Evolutionary conservation across 2,113 vertebrate genomes (phyloP).

Genomic region (Hydropotes inermis): DNA sequence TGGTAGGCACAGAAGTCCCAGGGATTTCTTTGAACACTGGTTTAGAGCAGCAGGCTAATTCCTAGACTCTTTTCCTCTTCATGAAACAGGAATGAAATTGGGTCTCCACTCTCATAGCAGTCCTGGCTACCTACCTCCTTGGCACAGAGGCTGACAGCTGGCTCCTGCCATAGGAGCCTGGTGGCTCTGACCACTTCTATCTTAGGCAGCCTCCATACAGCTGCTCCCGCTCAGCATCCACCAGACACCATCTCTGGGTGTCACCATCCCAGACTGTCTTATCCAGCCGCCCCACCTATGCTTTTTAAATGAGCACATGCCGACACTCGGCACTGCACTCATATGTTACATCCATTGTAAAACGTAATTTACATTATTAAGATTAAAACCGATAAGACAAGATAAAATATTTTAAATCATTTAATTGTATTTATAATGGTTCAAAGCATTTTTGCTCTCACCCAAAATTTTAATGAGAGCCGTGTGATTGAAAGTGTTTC

Average conservation of each 20-base stretch:
- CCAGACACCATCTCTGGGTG: not conserved
- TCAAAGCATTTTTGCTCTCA: conserved; percentile 29
- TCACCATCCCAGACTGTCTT: not conserved
- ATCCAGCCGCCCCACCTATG: not conserved
- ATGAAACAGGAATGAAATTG: not conserved
- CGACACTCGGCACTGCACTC: not conserved
- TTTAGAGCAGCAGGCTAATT: not conserved
- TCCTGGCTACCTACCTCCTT: not conserved
- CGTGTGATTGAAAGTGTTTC: conserved; percentile 20
- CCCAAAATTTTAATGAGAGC: conserved; percentile 20
- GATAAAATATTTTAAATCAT: conserved; percentile 35
- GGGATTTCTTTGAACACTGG: not conserved
- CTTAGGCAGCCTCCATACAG: not conserved
- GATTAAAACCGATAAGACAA: conserved; percentile 15
- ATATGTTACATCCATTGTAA: not conserved
- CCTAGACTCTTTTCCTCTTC: not conserved
- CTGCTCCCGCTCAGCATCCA: not conserved
- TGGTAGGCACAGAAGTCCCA: not conserved
- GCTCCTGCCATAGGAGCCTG: not conserved
- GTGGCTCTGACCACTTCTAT: not conserved
- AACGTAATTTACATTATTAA: conserved; percentile 8
- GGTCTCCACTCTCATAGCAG: not conserved
- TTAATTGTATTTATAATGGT: conserved; percentile 28
- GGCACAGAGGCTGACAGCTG: not conserved
- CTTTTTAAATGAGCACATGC: not conserved